phyloP scores from a whole-genome alignment of 2,888 invertebrate species.

The Muschampia staudingeri region DNA sequence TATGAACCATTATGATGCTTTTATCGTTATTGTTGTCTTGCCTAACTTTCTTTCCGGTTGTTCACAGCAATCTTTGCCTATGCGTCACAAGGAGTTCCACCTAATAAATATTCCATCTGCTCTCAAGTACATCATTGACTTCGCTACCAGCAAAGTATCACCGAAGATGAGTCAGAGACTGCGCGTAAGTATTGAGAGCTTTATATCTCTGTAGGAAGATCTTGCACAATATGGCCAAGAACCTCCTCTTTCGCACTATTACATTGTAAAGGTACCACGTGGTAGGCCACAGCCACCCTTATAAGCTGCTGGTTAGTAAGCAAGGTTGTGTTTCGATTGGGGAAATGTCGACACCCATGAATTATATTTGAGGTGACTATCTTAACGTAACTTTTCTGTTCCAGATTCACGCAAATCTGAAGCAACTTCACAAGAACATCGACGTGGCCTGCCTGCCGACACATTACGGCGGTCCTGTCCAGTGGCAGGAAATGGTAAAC shows the following conservation, averaged over 20 bases:
- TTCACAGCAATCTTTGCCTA: constrained; percentile 94
- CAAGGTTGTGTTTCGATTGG: too few relatives aligned
- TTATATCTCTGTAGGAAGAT: not conserved
- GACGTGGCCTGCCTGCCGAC: constrained; percentile 93
- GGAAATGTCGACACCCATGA: too few relatives aligned
- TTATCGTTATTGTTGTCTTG: too few relatives aligned
- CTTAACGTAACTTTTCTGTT: not conserved
- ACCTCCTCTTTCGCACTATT: too few relatives aligned
- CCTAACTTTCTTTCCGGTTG: not conserved
- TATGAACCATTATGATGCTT: too few relatives aligned
- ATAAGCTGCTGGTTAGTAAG: too few relatives aligned
- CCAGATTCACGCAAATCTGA: constrained; percentile 91
- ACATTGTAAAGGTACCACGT: too few relatives aligned
- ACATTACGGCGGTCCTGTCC: constrained; percentile 94
- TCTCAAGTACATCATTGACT: constrained; percentile 94
- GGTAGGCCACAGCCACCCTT: too few relatives aligned
- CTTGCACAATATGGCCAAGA: too few relatives aligned
- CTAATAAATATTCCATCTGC: constrained; percentile 93
- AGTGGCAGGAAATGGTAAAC: constrained; percentile 93
- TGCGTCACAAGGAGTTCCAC: constrained; percentile 95
- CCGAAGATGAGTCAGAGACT: constrained; percentile 94
- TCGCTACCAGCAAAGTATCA: constrained; percentile 93
- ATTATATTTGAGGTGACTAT: too few relatives aligned
- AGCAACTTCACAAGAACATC: constrained; percentile 91
- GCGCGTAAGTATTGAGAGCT: constrained; percentile 83